phyloP scores from a whole-genome alignment of 1,140 invertebrate genomes.

The Hypothenemus hampei region DNA sequence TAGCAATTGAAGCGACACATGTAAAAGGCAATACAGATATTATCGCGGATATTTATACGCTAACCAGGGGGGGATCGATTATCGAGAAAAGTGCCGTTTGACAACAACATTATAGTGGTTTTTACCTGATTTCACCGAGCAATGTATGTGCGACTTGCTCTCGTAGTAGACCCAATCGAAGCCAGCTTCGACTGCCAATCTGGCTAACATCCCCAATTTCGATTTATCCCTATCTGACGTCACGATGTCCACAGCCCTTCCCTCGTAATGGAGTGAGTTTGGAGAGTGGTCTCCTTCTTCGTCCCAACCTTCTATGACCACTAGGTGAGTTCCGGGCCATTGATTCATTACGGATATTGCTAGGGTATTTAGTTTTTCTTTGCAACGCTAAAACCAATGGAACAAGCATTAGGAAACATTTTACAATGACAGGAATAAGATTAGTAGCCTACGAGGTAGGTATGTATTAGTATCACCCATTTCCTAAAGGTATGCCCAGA shows the following conservation, averaged over 20 bases:
- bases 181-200: slow-evolving; percentile 93
- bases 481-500: too few species aligned
- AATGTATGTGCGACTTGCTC: slow-evolving; percentile 90
- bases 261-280: slow-evolving; percentile 92
- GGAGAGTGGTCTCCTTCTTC: slow-evolving; percentile 75
- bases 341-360: slow-evolving; percentile 97
- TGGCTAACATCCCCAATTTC: slow-evolving; percentile 92
- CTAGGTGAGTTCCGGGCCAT: slow-evolving; percentile 88
- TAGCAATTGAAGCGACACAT: slow-evolving; percentile 14
- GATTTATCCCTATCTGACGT: slow-evolving; percentile 87
- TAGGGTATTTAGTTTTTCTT: slow-evolving; percentile 90
- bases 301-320: slow-evolving; percentile 93
- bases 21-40: slow-evolving; percentile 25
- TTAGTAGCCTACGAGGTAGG: too few species aligned
- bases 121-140: slow-evolving; percentile 94
- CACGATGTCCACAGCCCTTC: slow-evolving; percentile 90
- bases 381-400: slow-evolving; percentile 73
- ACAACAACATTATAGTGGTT: neutral
- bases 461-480: too few species aligned
- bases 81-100: slow-evolving; percentile 13
- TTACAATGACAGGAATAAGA: too few species aligned
- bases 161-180: slow-evolving; percentile 99
- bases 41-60: slow-evolving; percentile 32
- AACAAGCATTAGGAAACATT: neutral
- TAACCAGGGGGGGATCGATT: slow-evolving; percentile 14